A percentile compares a stretch with the other conserved stretches of the same genome.
Conservation (phyloP, 2,888 invertebrate genomes). For the Ormyrus nitidulus region DNA sequence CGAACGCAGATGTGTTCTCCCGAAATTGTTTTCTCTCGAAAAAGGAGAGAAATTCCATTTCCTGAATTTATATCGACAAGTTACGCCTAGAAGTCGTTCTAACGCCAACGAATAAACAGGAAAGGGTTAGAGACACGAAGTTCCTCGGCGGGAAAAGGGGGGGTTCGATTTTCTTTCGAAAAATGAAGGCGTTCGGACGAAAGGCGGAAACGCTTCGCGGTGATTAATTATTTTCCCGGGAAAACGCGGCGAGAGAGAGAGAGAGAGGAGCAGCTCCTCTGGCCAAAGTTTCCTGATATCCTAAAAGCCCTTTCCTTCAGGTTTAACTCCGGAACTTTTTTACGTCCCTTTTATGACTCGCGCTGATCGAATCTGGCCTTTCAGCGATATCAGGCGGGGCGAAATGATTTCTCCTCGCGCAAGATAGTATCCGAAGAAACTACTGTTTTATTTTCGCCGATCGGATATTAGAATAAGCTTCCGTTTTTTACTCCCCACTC, state of each 20-base stretch:
- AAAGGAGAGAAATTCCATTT: too few species aligned
- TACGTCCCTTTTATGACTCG: slow-evolving; percentile 43
- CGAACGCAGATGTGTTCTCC: too few species aligned
- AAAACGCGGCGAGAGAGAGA: not conserved
- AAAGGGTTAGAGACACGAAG: slow-evolving; percentile 5
- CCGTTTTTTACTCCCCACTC: not conserved
- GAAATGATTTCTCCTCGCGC: slow-evolving; percentile 1
- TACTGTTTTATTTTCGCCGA: not conserved
- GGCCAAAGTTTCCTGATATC: slow-evolving; percentile 47
- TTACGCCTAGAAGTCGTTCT: too few species aligned
- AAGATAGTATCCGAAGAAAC: not conserved
- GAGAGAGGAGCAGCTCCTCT: not conserved
- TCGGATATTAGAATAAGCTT: too few species aligned
- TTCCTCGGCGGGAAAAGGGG: not conserved
- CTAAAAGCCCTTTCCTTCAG: slow-evolving; percentile 37
- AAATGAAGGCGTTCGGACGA: slow-evolving; percentile 34
- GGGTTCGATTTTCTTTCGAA: slow-evolving; percentile 36
- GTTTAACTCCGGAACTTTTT: slow-evolving; percentile 1
- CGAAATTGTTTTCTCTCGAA: too few species aligned
- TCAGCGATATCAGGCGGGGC: slow-evolving; percentile 28
- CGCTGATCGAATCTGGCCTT: slow-evolving; percentile 29
- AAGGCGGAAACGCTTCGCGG: slow-evolving; percentile 24
- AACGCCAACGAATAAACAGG: too few species aligned
- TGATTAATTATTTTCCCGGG: slow-evolving; percentile 51
- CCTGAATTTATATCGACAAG: too few species aligned